These are phyloP conservation scores for Aphaenogaster ashmeadi DNA, from an alignment of 1,140 invertebrate genomes.

Conservation along the genomic window DNA sequence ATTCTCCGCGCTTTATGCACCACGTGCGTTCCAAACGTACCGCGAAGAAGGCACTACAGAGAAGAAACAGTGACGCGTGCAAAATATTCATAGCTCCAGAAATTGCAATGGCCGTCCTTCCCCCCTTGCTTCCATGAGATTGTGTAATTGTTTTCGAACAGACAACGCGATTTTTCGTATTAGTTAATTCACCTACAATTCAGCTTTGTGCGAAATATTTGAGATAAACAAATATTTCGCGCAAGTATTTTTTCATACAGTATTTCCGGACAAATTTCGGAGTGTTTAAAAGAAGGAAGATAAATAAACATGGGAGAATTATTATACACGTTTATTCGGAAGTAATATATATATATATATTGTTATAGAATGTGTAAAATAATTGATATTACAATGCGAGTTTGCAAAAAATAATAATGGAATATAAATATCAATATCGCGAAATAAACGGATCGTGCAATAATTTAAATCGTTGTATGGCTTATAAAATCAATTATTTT, in stretches of 20 bases:
- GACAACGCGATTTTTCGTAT: slow-evolving; percentile 11
- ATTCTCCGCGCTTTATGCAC: slow-evolving; percentile 43
- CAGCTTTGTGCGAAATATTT: not conserved
- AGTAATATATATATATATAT: not conserved
- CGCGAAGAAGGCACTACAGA: slow-evolving; percentile 16
- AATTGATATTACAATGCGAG: not conserved
- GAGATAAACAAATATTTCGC: not conserved
- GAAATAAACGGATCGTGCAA: not conserved
- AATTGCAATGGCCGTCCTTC: slow-evolving; percentile 20
- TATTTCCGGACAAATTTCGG: not conserved
- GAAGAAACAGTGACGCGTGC: slow-evolving; percentile 42
- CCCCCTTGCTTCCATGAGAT: not conserved
- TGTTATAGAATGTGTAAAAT: not conserved
- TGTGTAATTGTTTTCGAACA: slow-evolving; percentile 23
- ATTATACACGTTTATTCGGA: slow-evolving; percentile 21
- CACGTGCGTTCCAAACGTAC: slow-evolving; percentile 57
- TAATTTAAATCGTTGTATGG: not conserved
- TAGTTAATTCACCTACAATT: not conserved
- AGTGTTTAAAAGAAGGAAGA: not conserved
- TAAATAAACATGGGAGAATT: not conserved
- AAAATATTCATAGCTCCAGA: slow-evolving; percentile 58
- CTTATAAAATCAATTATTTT: slow-evolving; percentile 36
- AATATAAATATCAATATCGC: slow-evolving; percentile 7
- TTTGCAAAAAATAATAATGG: slow-evolving; percentile 11
- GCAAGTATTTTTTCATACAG: not conserved